Base-by-base conservation (phyloP, 2,113 vertebrate species). In the Saimiri boliviensis region DNA sequence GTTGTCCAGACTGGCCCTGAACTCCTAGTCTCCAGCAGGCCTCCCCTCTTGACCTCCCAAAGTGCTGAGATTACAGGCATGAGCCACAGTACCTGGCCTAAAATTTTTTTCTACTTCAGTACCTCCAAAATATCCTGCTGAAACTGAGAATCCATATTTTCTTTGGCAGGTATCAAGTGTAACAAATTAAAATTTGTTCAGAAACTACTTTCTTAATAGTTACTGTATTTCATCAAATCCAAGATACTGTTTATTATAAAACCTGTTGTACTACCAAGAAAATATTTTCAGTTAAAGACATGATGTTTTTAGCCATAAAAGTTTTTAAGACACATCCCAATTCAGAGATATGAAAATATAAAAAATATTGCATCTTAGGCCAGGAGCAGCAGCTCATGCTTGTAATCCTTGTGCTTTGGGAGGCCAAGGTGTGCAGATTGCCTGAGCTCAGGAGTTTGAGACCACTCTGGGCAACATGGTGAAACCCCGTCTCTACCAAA, bases 131-230 rank as follows among this genome's bases (percentile, higher is more conserved):
- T 81, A 92, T 32, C 27, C 86, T 68, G 23, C 85, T 60, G 10
- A 30, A 74, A 54, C 45, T 77, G 52, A 37, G 14, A 94, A 93
- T 54, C 60, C 3, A 5, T 83, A 70, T 73, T 73, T 90, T 80
- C 40, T 56, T 87, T 54, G 91, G 52, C 13, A 45, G 52, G 85
- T 85, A 93, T 21, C 70, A 77, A 90, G 56, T 66, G 6, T 20
- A 87, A 74, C 71, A 79, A 90, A 56, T 79, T 94, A 74, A 95
- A 93, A 83, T 58, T 32, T 71, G 58, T 70, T 70, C 86, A 71
- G 45, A 86, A 93, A 86, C 37, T 58, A 19, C 49, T 91, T 84
- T 27, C 86, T 91, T 91, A 73, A 82, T 45, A 90, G 16, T 81
- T 71, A 70, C 86, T 45, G 1, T 47, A 74, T 60, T 91, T 82